Evolutionary conservation across 2,113 vertebrate species (phyloP).

Genomic region (Globicephala melas): DNA sequence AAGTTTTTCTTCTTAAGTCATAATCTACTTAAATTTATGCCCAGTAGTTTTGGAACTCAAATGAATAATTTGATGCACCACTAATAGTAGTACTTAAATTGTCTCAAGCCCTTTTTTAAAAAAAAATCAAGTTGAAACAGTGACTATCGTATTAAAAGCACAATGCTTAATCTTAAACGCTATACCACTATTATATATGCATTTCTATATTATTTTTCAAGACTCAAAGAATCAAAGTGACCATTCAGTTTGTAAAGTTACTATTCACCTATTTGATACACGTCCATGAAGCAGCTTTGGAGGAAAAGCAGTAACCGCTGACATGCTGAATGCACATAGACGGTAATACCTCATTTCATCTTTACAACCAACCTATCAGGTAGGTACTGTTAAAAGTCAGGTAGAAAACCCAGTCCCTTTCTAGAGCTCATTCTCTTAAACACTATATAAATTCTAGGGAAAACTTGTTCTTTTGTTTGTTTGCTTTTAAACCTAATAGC

Average conservation of each 20-base stretch:
- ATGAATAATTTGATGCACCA: constrained; percentile 28
- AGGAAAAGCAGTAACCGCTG: neutral
- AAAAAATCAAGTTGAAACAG: neutral
- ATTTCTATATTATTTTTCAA: neutral
- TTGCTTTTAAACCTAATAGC: neutral
- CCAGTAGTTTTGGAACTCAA: neutral
- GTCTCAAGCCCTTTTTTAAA: neutral
- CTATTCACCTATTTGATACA: neutral
- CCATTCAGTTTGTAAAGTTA: neutral
- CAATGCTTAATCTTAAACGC: neutral
- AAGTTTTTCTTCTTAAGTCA: constrained; percentile 39
- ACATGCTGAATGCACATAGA: neutral
- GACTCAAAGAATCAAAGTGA: neutral
- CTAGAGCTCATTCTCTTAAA: neutral
- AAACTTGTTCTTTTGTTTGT: neutral
- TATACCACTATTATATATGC: neutral
- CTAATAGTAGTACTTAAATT: neutral
- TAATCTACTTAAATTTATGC: constrained; percentile 15
- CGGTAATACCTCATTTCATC: neutral
- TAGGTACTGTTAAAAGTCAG: neutral
- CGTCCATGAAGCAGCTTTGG: neutral
- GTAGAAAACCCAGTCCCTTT: neutral
- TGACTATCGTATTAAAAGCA: constrained; percentile 1
- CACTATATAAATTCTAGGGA: neutral
- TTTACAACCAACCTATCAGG: neutral